These are phyloP conservation scores for Brenthis hecate DNA, from an alignment of 2,888 invertebrate genomes.

Conservation along the genomic window DNA sequence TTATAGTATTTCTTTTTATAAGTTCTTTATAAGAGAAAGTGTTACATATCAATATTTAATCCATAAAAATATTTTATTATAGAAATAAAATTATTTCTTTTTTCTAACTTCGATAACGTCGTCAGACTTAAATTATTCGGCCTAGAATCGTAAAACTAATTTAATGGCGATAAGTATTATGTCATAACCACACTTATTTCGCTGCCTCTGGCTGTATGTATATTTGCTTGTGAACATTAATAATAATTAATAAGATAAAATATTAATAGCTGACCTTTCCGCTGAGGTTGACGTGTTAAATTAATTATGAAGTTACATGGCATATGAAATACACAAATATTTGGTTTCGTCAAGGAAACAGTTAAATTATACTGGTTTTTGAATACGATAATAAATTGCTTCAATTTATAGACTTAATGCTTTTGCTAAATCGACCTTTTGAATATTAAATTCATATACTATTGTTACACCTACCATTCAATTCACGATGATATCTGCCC, in stretches of 20 bases:
- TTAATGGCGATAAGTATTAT: slow-evolving; percentile 16
- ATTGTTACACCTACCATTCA: slow-evolving; percentile 14
- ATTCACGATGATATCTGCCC: slow-evolving; percentile 15
- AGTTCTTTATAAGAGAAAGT: not conserved
- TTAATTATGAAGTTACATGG: slow-evolving; percentile 24
- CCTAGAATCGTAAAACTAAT: slow-evolving; percentile 8
- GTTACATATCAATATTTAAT: not conserved
- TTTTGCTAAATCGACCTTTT: slow-evolving; percentile 10
- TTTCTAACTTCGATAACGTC: not conserved
- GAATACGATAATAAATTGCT: not conserved
- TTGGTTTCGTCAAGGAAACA: not conserved
- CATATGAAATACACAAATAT: slow-evolving; percentile 13
- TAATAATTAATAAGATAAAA: slow-evolving; percentile 24
- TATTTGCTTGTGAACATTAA: slow-evolving; percentile 1
- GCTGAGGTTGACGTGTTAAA: slow-evolving; percentile 17
- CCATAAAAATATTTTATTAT: not conserved
- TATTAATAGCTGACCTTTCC: slow-evolving; percentile 24
- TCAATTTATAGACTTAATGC: slow-evolving; percentile 9
- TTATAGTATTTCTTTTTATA: not conserved
- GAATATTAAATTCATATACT: slow-evolving; percentile 12
- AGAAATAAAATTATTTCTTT: slow-evolving; percentile 13
- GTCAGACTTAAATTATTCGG: slow-evolving; percentile 9
- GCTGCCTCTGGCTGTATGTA: slow-evolving; percentile 13
- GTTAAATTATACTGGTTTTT: not conserved
- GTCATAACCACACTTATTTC: slow-evolving; percentile 19